phyloP scores from a whole-genome alignment of 2,113 vertebrate species.

The Rhinichthys klamathensis region DNA sequence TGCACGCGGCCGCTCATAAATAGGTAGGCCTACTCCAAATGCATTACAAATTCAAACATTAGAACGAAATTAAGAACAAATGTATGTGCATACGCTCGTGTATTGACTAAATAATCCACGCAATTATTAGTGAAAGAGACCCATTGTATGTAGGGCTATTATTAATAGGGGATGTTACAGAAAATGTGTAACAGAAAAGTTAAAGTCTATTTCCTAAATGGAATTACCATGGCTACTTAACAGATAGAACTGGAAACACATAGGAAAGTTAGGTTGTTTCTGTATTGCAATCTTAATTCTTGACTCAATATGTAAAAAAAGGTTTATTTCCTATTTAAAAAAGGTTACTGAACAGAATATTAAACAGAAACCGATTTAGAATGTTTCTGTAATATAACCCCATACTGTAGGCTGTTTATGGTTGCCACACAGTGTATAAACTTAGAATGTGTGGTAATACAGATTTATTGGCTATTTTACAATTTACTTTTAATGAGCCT shows the following conservation, averaged over 20 bases:
- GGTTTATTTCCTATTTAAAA: not conserved
- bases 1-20: no score
- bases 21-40: no score
- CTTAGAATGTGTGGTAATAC: not conserved
- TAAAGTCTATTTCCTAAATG: not conserved
- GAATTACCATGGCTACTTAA: no score
- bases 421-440: not conserved
- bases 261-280: no score
- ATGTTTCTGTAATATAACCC: no score
- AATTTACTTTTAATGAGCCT: not conserved
- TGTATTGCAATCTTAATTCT: not conserved
- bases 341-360: not conserved
- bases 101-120: no score
- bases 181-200: not conserved
- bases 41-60: no score
- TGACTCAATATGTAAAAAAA: not conserved
- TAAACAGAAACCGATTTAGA: no score
- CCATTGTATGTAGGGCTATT: not conserved
- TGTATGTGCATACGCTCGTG: no score
- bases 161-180: not conserved
- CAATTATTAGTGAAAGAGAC: no score
- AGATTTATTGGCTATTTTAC: not conserved
- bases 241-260: no score
- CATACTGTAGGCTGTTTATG: not conserved
- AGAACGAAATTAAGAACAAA: no score